Conservation (phyloP, 1,140 invertebrate genomes). For the Cryptotermes secundus region DNA sequence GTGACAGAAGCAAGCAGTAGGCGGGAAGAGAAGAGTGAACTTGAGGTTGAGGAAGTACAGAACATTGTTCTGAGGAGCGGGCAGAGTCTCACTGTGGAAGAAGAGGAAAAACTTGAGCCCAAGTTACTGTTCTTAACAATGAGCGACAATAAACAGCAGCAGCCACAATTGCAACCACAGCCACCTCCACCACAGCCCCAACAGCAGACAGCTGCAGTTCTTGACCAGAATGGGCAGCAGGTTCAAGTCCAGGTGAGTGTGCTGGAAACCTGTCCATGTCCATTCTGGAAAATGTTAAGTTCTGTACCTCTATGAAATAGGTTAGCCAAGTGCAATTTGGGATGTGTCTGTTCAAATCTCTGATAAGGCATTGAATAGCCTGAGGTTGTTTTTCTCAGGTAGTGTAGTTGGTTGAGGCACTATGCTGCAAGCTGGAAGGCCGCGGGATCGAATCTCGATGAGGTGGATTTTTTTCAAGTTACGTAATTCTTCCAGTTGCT, state of each 20-base stretch:
- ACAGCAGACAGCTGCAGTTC: neutral
- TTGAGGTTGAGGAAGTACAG: neutral
- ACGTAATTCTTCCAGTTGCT: no score
- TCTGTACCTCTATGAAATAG: no score
- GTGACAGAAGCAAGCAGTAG: neutral
- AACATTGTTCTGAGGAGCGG: neutral
- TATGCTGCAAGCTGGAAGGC: no score
- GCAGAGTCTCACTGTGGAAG: neutral
- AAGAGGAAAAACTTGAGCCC: neutral
- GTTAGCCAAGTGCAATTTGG: no score
- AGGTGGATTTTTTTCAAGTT: no score
- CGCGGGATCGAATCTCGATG: no score
- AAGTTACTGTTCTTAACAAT: neutral
- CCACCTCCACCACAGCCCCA: neutral
- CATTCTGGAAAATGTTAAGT: no score
- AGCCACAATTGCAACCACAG: neutral
- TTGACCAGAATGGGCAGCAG: neutral
- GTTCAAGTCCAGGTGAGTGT: slow-evolving; percentile 3
- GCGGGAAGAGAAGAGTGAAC: neutral
- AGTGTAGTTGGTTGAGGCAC: no score
- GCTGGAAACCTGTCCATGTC: no score
- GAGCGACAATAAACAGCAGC: neutral
- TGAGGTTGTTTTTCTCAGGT: no score
- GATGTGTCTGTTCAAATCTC: no score
- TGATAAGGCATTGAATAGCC: no score